These are phyloP conservation scores for Suncus etruscus DNA, from an alignment of 2,113 vertebrate genomes.

Conservation along the genomic window DNA sequence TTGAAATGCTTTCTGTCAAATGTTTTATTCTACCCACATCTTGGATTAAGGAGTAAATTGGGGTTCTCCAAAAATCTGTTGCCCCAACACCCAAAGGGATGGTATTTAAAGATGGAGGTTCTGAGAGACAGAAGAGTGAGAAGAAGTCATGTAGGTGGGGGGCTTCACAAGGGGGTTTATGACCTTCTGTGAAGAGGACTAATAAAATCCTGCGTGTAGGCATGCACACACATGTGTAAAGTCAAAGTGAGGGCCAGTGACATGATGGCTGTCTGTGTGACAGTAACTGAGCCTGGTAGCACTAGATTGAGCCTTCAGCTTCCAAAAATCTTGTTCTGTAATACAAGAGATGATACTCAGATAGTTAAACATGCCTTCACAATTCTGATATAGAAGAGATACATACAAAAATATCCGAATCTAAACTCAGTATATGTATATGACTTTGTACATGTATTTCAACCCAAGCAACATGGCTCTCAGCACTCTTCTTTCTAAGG, in stretches of 20 bases:
- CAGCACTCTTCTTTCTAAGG: not conserved
- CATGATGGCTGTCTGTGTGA: not conserved
- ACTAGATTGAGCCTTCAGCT: not conserved
- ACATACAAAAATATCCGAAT: not conserved
- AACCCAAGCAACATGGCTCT: not conserved
- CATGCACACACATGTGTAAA: too few relatives aligned
- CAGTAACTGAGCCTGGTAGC: not conserved
- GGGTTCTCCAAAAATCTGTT: not conserved
- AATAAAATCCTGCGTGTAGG: too few relatives aligned
- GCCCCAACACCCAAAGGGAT: rapidly evolving
- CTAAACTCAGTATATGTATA: not conserved
- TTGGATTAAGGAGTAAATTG: not conserved
- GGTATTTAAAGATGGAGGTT: not conserved
- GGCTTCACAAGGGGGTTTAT: not conserved
- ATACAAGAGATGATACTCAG: not conserved
- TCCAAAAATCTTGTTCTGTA: not conserved
- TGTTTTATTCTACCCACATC: not conserved
- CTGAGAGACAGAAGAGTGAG: not conserved
- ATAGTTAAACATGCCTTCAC: not conserved
- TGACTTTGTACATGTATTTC: not conserved
- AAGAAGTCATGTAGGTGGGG: too few relatives aligned
- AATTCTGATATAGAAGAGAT: not conserved
- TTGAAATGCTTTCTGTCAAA: not conserved
- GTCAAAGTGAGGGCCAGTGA: too few relatives aligned
- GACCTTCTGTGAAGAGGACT: not conserved